phyloP scores from a whole-genome alignment of 2,113 vertebrate genomes.

The Mustela nigripes region DNA sequence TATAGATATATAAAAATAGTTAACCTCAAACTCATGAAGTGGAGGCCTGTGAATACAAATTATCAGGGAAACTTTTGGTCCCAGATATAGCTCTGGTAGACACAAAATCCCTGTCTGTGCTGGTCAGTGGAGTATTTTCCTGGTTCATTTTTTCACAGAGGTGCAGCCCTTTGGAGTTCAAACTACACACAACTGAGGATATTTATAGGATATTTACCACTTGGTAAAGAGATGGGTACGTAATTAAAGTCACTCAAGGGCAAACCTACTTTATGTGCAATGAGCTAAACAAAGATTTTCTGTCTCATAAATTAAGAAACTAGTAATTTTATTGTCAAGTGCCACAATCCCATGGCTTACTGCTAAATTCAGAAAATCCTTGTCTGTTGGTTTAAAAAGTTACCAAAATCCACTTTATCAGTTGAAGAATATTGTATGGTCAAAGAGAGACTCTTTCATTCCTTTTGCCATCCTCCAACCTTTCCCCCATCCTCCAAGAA shows the following conservation, averaged over 20 bases:
- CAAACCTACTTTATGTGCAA: background rate
- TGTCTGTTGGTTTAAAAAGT: background rate
- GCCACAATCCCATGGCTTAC: background rate
- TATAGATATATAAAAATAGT: background rate
- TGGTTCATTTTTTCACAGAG: background rate
- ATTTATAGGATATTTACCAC: background rate
- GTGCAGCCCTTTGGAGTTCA: background rate
- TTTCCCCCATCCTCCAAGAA: background rate
- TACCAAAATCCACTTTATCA: background rate
- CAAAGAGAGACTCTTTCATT: background rate
- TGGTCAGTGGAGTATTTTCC: background rate
- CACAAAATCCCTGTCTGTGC: background rate
- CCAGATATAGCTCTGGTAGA: background rate
- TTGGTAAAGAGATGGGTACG: constrained; percentile 2
- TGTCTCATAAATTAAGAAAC: constrained; percentile 40
- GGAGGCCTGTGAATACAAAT: background rate
- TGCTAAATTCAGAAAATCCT: background rate
- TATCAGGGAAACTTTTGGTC: background rate
- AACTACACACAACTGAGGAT: background rate
- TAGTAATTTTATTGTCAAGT: background rate
- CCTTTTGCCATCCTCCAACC: background rate
- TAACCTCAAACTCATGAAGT: background rate
- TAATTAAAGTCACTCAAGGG: constrained; percentile 18
- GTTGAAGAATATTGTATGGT: background rate
- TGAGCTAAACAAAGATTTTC: constrained; percentile 33